Evolutionary conservation across 2,113 vertebrate species (phyloP).

Genomic region (Noctilio leporinus): DNA sequence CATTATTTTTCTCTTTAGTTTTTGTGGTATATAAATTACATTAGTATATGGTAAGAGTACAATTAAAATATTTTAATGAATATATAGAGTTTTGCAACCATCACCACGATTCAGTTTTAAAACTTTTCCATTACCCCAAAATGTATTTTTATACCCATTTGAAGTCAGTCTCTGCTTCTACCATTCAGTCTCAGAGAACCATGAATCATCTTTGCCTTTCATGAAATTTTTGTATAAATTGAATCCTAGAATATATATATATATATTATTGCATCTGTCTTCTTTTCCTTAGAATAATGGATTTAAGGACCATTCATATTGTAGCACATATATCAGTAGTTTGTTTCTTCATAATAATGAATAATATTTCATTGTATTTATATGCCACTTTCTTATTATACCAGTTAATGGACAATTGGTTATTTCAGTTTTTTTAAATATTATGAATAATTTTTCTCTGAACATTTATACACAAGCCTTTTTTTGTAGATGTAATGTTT

Average conservation of each 20-base stretch:
- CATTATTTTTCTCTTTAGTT: neutral
- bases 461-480: neutral
- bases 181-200: neutral
- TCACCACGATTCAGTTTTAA: neutral
- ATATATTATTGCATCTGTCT: neutral
- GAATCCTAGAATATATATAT: neutral
- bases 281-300: neutral
- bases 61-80: neutral
- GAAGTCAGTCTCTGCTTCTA: neutral
- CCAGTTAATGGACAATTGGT: neutral
- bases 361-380: neutral
- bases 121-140: neutral
- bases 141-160: neutral
- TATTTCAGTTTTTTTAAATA: neutral
- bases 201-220: neutral
- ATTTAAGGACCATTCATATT: neutral
- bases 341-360: neutral
- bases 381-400: neutral
- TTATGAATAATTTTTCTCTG: neutral
- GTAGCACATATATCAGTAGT: neutral
- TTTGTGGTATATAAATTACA: neutral
- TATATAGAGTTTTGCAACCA: neutral
- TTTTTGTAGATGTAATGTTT: neutral
- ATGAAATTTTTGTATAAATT: neutral
- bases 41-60: neutral